Conservation (phyloP, 1,140 invertebrate genomes). For the Leptinotarsa defecta region DNA sequence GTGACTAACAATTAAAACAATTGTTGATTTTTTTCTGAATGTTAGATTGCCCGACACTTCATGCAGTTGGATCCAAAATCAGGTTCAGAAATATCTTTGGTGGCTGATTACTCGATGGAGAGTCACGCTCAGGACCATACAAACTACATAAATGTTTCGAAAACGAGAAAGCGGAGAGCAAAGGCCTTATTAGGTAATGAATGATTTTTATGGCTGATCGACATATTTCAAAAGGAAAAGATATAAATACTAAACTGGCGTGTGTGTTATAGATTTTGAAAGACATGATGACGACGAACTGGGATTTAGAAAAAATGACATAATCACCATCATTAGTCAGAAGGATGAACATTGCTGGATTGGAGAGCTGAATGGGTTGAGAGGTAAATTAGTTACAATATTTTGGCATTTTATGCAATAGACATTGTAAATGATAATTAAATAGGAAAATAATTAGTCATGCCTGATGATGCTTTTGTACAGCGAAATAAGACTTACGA, state of each 20-base stretch:
- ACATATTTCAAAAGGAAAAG: too few species aligned
- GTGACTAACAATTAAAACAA: background rate
- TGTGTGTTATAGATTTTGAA: slow-evolving; percentile 82
- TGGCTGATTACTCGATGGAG: slow-evolving; percentile 94
- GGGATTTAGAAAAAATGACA: slow-evolving; percentile 97
- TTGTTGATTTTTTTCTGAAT: slow-evolving; percentile 50
- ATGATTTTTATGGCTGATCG: slow-evolving; percentile 7
- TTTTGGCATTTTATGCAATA: too few species aligned
- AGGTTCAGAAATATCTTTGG: slow-evolving; percentile 72
- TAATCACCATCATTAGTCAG: slow-evolving; percentile 96
- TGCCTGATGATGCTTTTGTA: too few species aligned
- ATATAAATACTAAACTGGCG: too few species aligned
- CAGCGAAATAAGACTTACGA: too few species aligned
- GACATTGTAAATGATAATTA: too few species aligned
- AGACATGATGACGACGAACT: slow-evolving; percentile 97
- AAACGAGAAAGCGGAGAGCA: slow-evolving; percentile 85
- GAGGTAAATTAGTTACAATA: slow-evolving; percentile 61
- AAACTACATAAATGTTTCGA: slow-evolving; percentile 89
- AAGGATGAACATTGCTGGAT: slow-evolving; percentile 99
- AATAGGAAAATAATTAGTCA: too few species aligned
- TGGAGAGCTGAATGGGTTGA: slow-evolving; percentile 94
- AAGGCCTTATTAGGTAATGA: slow-evolving; percentile 83
- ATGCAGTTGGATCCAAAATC: slow-evolving; percentile 78
- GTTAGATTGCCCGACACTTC: slow-evolving; percentile 86
- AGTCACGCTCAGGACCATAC: slow-evolving; percentile 93